Evolutionary conservation across 2,113 vertebrate genomes (phyloP).

Genomic region (Trogon melanurus): DNA sequence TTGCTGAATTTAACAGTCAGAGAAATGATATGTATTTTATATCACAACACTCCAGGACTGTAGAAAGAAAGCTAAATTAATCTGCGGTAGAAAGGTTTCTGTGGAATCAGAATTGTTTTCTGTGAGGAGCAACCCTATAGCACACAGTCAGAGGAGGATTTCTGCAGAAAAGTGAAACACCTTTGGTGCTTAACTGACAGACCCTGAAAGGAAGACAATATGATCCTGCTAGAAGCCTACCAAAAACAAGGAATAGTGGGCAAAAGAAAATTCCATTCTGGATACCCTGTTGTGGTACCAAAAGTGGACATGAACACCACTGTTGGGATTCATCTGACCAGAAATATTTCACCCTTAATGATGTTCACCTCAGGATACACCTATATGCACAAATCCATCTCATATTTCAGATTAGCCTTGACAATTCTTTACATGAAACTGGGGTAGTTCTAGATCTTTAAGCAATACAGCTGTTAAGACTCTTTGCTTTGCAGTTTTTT

Average conservation of each 20-base stretch:
- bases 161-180: not conserved
- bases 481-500: not conserved
- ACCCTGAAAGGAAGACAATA: not conserved
- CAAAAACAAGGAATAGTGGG: not conserved
- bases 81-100: not conserved
- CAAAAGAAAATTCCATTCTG: not conserved
- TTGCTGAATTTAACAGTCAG: not conserved
- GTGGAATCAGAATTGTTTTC: not conserved
- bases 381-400: not conserved
- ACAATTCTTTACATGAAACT: not conserved
- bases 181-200: not conserved
- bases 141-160: not conserved
- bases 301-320: not conserved
- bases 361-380: not conserved
- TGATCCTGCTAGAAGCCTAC: not conserved
- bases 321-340: not conserved
- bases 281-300: not conserved
- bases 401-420: not conserved
- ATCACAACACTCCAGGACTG: not conserved
- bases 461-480: fast-evolving
- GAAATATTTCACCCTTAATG: not conserved
- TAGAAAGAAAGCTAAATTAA: not conserved
- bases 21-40: not conserved
- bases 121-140: not conserved
- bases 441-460: not conserved